Evolutionary conservation across 2,113 vertebrate species (phyloP).

Genomic region (human (Homo sapiens)): GRCh38 chr4:166518501-166519000

Average conservation of each 20-base stretch:
- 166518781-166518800: not conserved
- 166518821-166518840: not conserved
- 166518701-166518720: constrained; percentile 16
- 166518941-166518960: constrained; percentile 74
- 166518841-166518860: not conserved
- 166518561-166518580: constrained; percentile 37
- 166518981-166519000: constrained; percentile 61
- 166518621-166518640: constrained; percentile 4
- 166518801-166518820: constrained; percentile 55
- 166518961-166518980: constrained; percentile 74
- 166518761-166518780: constrained; percentile 8
- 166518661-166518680: constrained; percentile 52
- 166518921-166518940: constrained; percentile 69
- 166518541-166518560: constrained; percentile 48
- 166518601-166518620: constrained; percentile 30
- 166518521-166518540: constrained; percentile 51
- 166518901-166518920: constrained; percentile 64
- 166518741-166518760: not conserved
- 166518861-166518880: constrained; percentile 45
- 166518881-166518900: constrained; percentile 7
- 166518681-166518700: constrained; percentile 47
- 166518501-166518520: constrained; percentile 70
- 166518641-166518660: constrained; percentile 25
- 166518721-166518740: constrained; percentile 24
- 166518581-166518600: constrained; percentile 44